Conservation (phyloP, 2,113 vertebrate species). For the Eleginops maclovinus region DNA sequence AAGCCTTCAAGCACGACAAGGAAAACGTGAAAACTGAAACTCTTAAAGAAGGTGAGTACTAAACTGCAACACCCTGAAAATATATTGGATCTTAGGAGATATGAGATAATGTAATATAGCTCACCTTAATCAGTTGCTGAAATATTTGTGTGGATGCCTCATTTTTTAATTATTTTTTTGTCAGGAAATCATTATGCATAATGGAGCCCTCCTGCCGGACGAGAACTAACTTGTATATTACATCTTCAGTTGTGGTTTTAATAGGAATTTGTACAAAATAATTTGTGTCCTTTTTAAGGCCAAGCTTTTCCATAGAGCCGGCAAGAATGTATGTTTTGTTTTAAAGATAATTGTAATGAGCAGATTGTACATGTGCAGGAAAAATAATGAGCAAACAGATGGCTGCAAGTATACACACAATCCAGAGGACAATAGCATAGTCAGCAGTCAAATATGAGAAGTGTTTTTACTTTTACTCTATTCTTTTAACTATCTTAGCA, state of each 20-base stretch:
- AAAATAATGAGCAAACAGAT: constrained; percentile 24
- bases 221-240: constrained; percentile 10
- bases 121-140: not conserved
- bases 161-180: constrained; percentile 29
- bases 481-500: not conserved
- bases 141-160: not conserved
- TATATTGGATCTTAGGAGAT: not conserved
- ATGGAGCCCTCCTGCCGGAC: constrained; percentile 23
- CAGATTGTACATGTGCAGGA: not conserved
- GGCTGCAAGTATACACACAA: not conserved
- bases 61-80: not conserved
- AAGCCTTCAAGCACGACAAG: constrained; percentile 93
- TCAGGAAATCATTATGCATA: constrained; percentile 64
- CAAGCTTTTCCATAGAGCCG: not conserved
- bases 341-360: constrained; percentile 10
- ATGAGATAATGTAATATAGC: not conserved
- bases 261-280: not conserved
- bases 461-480: not conserved
- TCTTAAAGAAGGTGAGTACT: constrained; percentile 86
- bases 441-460: constrained; percentile 10
- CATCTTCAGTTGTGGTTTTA: not conserved
- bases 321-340: not conserved
- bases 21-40: constrained; percentile 85
- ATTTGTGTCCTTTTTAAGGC: not conserved
- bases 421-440: not conserved